These are phyloP conservation scores for Hoplostethus atlanticus DNA, from an alignment of 2,797 vertebrate species.

Conservation along the genomic window DNA sequence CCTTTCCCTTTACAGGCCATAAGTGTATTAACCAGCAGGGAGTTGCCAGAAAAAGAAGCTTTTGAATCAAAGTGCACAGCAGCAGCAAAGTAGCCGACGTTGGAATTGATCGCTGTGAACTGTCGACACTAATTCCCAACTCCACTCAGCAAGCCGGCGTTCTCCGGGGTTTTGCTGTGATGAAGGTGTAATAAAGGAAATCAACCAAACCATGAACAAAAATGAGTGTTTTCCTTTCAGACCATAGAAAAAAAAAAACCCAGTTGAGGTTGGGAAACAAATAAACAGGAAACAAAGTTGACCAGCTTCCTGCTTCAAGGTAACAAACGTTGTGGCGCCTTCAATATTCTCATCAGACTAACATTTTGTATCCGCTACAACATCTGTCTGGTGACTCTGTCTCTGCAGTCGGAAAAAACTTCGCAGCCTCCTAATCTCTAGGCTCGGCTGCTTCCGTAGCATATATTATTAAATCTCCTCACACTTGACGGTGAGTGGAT, in stretches of 20 bases:
- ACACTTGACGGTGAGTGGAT: slow-evolving; percentile 20
- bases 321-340: background rate
- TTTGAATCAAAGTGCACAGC: slow-evolving; percentile 31
- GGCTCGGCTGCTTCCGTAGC: slow-evolving; percentile 20
- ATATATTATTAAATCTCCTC: slow-evolving; percentile 21
- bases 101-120: slow-evolving; percentile 26
- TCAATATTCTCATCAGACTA: slow-evolving; percentile 6
- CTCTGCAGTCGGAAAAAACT: slow-evolving; percentile 2
- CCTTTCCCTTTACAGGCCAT: slow-evolving; percentile 2
- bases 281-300: background rate
- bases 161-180: background rate
- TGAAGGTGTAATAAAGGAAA: background rate
- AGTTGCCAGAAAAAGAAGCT: slow-evolving; percentile 13
- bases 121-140: slow-evolving; percentile 16
- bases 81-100: slow-evolving; percentile 17
- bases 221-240: background rate
- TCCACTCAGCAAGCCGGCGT: slow-evolving; percentile 19
- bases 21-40: slow-evolving; percentile 30
- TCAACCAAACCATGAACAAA: background rate
- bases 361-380: slow-evolving; percentile 15
- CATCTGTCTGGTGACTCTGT: slow-evolving; percentile 19
- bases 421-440: slow-evolving; percentile 24
- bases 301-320: background rate
- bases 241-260: too few relatives aligned
- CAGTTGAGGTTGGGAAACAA: background rate